Percentiles rank a stretch among this genome's conserved stretches.
Evolutionary conservation across 2,888 invertebrate species (phyloP).

Genomic region (Exocentrus adspersus): DNA sequence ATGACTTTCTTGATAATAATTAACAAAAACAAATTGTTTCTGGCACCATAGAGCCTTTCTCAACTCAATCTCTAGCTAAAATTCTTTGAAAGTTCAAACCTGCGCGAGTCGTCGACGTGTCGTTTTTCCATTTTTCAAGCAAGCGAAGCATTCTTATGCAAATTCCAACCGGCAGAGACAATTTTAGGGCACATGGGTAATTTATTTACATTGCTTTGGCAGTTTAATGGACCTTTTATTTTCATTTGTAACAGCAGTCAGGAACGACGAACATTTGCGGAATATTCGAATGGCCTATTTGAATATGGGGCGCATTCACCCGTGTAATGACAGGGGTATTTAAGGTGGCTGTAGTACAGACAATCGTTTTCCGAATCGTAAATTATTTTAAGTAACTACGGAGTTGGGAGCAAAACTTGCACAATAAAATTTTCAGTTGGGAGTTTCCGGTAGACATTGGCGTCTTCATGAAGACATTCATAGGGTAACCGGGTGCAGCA

Average conservation of each 20-base stretch:
- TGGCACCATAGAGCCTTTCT: too few species aligned
- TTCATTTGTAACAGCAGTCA: conserved; percentile 39
- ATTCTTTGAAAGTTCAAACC: conserved; percentile 43
- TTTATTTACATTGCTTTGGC: conserved; percentile 57
- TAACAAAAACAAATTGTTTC: too few species aligned
- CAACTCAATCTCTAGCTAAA: too few species aligned
- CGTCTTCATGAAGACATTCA: neutral
- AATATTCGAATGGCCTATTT: conserved; percentile 35
- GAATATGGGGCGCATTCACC: conserved; percentile 22
- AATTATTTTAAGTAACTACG: neutral
- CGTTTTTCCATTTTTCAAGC: conserved; percentile 44
- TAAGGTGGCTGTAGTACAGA: neutral
- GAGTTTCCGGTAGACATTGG: too few species aligned
- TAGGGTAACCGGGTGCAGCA: too few species aligned
- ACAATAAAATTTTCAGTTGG: too few species aligned
- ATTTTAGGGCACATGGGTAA: conserved; percentile 59
- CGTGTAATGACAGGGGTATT: conserved; percentile 22
- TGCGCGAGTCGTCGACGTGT: conserved; percentile 25
- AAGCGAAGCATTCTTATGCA: conserved; percentile 58
- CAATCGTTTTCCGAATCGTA: neutral
- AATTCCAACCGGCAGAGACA: conserved; percentile 56
- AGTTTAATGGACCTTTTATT: conserved; percentile 48
- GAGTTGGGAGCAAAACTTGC: neutral
- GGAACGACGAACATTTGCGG: conserved; percentile 29
- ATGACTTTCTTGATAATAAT: too few species aligned